Conservation (phyloP, 2,113 vertebrate genomes). For the Serinus canaria region DNA sequence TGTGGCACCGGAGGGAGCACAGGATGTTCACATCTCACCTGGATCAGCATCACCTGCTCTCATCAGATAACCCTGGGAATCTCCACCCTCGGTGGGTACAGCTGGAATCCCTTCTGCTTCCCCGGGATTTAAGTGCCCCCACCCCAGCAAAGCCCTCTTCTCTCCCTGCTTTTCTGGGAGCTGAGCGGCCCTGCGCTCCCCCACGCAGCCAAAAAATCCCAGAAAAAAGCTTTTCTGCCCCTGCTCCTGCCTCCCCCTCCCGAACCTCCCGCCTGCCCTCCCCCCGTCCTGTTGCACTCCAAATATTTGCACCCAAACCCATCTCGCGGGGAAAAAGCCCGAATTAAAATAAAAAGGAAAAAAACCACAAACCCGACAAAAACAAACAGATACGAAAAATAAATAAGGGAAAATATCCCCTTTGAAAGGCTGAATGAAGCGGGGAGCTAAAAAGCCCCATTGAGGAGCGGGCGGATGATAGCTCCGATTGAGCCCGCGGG, state of each 20-base stretch:
- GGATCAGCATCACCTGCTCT: neutral
- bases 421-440: constrained; percentile 53
- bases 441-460: constrained; percentile 33
- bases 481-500: neutral
- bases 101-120: neutral
- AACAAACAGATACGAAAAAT: constrained; percentile 52
- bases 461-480: constrained; percentile 29
- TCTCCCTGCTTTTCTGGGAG: neutral
- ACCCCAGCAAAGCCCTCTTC: neutral
- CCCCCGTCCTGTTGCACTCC: neutral
- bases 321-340: neutral
- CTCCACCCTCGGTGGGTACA: neutral
- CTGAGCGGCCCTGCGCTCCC: neutral
- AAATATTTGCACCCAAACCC: constrained; percentile 52
- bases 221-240: neutral
- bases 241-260: neutral
- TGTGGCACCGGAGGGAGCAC: rapidly evolving
- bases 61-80: neutral
- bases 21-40: neutral
- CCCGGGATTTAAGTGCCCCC: neutral
- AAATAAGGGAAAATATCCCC: constrained; percentile 45
- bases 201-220: neutral
- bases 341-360: neutral
- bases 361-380: neutral
- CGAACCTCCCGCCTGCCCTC: neutral